A percentile compares a stretch with the other conserved stretches of the same genome.
phyloP scores from a whole-genome alignment of 2,888 invertebrate genomes.

The Lapara coniferarum region DNA sequence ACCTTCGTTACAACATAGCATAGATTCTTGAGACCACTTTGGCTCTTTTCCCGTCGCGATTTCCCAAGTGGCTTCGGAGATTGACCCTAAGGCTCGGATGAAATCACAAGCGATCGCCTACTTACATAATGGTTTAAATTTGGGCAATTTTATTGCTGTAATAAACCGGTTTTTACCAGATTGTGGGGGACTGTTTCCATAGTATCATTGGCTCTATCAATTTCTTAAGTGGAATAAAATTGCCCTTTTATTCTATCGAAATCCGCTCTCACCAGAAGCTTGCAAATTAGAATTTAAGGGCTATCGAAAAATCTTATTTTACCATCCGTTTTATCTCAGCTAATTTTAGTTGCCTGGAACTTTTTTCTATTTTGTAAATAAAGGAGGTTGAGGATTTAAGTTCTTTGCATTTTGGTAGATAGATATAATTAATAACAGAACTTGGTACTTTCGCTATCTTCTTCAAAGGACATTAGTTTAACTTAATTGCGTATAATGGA shows the following conservation, averaged over 20 bases:
- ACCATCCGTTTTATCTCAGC: neutral
- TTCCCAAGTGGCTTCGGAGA: slow-evolving; percentile 10
- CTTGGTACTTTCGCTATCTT: no score
- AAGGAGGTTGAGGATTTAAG: no score
- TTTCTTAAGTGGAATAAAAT: slow-evolving; percentile 32
- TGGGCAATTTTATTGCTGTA: slow-evolving; percentile 9
- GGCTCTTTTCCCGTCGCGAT: neutral
- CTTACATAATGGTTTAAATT: neutral
- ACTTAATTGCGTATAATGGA: no score
- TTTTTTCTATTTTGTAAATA: neutral
- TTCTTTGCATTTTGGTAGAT: neutral
- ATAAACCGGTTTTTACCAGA: slow-evolving; percentile 21
- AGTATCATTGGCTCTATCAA: neutral
- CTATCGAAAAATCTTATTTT: neutral
- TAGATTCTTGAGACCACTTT: slow-evolving; percentile 1
- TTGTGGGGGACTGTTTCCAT: neutral
- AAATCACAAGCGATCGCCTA: slow-evolving; percentile 2
- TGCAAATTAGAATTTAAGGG: slow-evolving; percentile 13
- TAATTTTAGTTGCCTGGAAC: neutral
- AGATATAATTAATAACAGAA: no score
- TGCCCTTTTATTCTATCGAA: slow-evolving; percentile 31
- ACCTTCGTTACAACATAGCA: neutral
- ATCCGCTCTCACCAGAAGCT: slow-evolving; percentile 6
- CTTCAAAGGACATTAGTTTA: no score
- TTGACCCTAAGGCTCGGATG: slow-evolving; percentile 1